Evolutionary conservation across 2,797 vertebrate genomes (phyloP).

Genomic region (Agapornis canus): DNA sequence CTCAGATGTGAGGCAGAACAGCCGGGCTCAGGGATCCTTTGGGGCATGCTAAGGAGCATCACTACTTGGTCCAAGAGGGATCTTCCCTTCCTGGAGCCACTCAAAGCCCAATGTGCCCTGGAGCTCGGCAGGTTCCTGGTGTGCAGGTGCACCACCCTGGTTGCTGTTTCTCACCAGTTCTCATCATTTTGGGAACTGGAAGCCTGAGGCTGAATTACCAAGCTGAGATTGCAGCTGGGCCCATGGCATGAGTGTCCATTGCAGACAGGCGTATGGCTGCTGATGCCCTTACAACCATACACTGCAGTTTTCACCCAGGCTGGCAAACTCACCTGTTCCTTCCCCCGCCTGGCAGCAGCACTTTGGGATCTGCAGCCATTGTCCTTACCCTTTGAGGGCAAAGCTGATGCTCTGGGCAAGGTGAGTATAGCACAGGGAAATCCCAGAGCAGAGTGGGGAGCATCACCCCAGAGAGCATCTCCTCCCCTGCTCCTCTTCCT

Average conservation of each 20-base stretch:
- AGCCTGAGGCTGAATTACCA: not conserved
- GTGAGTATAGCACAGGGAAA: not conserved
- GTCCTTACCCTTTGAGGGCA: not conserved
- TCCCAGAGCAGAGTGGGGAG: not conserved
- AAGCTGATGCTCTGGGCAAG: not conserved
- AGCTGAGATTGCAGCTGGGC: not conserved
- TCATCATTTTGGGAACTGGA: not conserved
- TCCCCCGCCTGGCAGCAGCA: not conserved
- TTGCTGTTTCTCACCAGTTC: not conserved
- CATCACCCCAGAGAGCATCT: not conserved
- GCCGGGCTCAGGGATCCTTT: rapidly evolving
- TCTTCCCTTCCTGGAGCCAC: not conserved
- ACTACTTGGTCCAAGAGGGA: rapidly evolving
- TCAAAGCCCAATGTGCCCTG: rapidly evolving
- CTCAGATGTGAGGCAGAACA: rapidly evolving
- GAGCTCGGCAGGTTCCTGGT: not conserved
- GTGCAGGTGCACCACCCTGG: too few species aligned
- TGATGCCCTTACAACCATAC: rapidly evolving
- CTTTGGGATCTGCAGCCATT: not conserved
- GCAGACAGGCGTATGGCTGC: not conserved
- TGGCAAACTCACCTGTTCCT: not conserved
- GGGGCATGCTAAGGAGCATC: not conserved
- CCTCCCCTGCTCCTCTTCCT: not conserved
- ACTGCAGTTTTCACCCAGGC: rapidly evolving
- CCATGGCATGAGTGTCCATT: rapidly evolving